These are phyloP conservation scores for Tragelaphus scriptus DNA, from an alignment of 2,113 vertebrate genomes.

Conservation along the genomic window DNA sequence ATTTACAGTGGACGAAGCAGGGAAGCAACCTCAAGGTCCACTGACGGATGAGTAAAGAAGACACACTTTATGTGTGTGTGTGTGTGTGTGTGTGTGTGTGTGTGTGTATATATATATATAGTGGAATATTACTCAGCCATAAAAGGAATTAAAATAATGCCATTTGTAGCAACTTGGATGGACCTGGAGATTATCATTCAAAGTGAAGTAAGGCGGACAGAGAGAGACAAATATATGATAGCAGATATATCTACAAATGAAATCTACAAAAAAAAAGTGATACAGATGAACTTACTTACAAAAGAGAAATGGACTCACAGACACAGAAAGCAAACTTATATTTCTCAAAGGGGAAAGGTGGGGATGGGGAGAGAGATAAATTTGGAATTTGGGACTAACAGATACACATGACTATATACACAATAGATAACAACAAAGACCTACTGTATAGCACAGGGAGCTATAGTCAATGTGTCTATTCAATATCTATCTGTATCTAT, in stretches of 20 bases:
- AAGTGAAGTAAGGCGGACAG: not conserved
- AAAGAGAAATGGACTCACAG: not conserved
- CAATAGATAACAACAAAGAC: not conserved
- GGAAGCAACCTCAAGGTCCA: not conserved
- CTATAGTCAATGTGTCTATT: not conserved
- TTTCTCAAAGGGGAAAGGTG: not conserved
- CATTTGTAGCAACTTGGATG: not conserved
- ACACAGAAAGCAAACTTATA: not conserved
- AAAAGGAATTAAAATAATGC: not conserved
- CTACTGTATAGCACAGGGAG: not conserved
- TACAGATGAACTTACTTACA: not conserved
- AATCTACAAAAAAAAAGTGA: not conserved
- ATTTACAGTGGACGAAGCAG: fast-evolving
- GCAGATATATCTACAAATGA: not conserved
- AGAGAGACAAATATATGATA: not conserved
- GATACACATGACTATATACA: not conserved
- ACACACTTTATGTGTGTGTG: fast-evolving
- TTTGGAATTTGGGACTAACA: not conserved
- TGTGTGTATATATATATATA: not conserved
- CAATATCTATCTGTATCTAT: not conserved
- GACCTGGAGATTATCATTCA: not conserved
- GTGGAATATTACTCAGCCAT: not conserved
- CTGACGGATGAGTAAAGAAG: not conserved
- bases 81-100: not conserved
- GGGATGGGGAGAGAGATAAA: not conserved